Conservation (phyloP, 2,888 invertebrate species). For the Machimus rusticus region DNA sequence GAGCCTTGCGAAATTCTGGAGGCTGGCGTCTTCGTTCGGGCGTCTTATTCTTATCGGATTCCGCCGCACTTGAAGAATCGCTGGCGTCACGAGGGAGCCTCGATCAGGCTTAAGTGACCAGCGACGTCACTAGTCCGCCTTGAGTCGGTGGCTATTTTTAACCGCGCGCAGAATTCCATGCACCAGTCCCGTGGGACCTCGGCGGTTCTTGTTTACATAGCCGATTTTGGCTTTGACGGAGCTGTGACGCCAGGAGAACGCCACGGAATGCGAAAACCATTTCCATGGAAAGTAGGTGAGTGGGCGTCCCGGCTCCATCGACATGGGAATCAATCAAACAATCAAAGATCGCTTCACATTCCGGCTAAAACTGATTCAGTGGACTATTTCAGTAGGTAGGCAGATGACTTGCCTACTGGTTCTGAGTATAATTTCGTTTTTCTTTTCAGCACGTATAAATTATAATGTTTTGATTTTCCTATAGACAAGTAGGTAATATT, state of each 20-base stretch:
- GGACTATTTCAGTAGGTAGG: neutral
- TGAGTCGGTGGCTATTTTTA: neutral
- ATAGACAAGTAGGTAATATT: no score
- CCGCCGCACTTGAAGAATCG: neutral
- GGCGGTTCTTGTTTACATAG: neutral
- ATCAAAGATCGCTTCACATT: neutral
- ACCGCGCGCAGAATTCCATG: neutral
- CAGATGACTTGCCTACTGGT: neutral
- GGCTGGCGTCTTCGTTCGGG: neutral
- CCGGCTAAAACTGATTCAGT: neutral
- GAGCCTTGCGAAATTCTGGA: neutral
- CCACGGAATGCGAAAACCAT: neutral
- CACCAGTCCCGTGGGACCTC: neutral
- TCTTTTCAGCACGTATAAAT: neutral
- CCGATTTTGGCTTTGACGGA: neutral
- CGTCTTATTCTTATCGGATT: neutral
- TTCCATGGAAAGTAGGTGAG: neutral
- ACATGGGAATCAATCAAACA: neutral
- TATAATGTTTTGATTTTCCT: no score
- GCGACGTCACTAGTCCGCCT: neutral
- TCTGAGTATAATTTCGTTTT: neutral
- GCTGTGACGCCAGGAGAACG: neutral
- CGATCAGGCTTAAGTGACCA: neutral
- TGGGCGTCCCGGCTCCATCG: neutral
- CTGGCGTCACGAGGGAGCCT: neutral